Percentiles rank a stretch among this genome's conserved stretches.
These are phyloP conservation scores for Acanthosoma haemorrhoidale DNA, from an alignment of 2,888 invertebrate species.

Conservation along the genomic window DNA sequence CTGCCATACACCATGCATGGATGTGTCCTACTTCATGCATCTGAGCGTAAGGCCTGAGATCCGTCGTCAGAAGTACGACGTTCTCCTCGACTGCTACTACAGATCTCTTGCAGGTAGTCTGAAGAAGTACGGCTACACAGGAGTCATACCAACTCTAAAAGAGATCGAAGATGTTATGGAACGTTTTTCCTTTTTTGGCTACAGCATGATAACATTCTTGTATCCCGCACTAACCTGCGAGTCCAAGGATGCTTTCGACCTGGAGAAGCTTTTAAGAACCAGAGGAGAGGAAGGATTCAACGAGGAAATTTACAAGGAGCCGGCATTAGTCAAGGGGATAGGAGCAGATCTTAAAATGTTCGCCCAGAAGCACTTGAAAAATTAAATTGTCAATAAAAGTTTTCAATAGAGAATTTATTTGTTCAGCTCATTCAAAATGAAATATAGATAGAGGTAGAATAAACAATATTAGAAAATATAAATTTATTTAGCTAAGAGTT, in stretches of 20 bases:
- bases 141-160: conserved; percentile 6
- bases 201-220: background rate
- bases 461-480: no score
- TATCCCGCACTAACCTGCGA: background rate
- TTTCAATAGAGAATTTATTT: no score
- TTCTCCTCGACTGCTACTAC: background rate
- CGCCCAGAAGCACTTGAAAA: background rate
- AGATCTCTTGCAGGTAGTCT: background rate
- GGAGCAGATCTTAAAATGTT: background rate
- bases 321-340: background rate
- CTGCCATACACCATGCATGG: background rate
- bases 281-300: background rate
- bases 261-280: background rate
- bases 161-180: background rate
- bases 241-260: background rate
- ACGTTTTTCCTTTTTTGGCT: background rate
- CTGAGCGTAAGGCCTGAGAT: background rate
- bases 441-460: no score
- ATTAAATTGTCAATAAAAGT: no score
- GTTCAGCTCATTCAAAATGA: no score
- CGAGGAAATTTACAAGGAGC: background rate
- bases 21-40: conserved; percentile 22
- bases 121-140: conserved; percentile 12
- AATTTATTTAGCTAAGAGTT: no score
- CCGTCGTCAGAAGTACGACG: background rate